phyloP scores from a whole-genome alignment of 1,140 invertebrate species.

The Camponotus pennsylvanicus region DNA sequence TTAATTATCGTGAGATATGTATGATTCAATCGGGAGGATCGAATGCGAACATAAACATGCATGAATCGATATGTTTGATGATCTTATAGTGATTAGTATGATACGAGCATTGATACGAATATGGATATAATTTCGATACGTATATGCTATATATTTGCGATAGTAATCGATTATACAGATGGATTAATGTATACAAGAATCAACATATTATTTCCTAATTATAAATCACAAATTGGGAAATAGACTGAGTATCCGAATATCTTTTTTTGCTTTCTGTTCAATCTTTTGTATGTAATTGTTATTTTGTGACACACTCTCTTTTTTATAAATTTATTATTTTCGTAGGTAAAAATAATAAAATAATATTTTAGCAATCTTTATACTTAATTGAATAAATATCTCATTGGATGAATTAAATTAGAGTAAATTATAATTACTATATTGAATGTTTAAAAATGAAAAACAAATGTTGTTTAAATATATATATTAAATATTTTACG shows the following conservation, averaged over 20 bases:
- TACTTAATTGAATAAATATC: not conserved
- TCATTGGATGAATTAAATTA: not conserved
- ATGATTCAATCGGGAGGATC: slow-evolving; percentile 40
- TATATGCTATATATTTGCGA: not conserved
- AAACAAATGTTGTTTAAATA: no score
- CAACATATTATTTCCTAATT: not conserved
- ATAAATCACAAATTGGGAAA: not conserved
- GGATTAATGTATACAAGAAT: not conserved
- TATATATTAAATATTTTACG: no score
- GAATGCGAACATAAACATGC: not conserved
- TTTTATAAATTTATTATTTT: not conserved
- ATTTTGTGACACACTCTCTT: not conserved
- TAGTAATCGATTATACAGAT: not conserved
- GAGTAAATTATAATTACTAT: not conserved
- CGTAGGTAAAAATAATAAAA: not conserved
- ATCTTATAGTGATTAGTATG: not conserved
- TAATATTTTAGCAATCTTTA: not conserved
- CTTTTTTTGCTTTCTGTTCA: not conserved
- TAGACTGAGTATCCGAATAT: not conserved
- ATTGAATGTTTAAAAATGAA: not conserved
- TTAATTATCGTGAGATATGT: slow-evolving; percentile 71
- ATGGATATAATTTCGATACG: no score
- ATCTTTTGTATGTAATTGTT: not conserved
- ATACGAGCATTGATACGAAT: not conserved
- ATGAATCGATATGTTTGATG: not conserved